A percentile compares a stretch with the other conserved stretches of the same genome.
These are phyloP conservation scores for Drosophila barbarae DNA, from an alignment of 2,888 invertebrate species.

Conservation along the genomic window DNA sequence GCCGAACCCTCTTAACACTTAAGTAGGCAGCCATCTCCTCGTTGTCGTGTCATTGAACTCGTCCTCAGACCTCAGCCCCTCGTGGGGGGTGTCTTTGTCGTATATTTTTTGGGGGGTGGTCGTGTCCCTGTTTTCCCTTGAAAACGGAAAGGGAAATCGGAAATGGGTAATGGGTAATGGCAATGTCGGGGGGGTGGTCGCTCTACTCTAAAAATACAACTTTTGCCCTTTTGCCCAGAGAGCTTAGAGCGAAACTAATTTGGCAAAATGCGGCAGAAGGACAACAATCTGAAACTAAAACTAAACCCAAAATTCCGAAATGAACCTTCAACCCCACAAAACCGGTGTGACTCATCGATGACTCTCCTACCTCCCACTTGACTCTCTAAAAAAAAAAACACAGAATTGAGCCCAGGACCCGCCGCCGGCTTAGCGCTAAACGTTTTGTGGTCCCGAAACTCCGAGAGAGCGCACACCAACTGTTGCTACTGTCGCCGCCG, in stretches of 20 bases:
- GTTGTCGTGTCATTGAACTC: constrained; percentile 60
- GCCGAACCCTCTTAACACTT: constrained; percentile 56
- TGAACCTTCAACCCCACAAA: constrained; percentile 15
- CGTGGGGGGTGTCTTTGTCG: constrained; percentile 30
- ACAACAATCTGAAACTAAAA: constrained; percentile 17
- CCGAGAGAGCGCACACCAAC: constrained; percentile 40
- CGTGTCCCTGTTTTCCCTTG: background rate
- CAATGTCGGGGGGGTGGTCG: background rate
- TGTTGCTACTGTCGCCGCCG: constrained; percentile 48
- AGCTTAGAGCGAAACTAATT: constrained; percentile 30
- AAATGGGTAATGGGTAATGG: background rate
- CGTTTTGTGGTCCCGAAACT: constrained; percentile 50
- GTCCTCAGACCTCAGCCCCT: constrained; percentile 17
- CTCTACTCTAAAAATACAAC: constrained; percentile 22
- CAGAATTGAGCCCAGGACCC: constrained; percentile 50
- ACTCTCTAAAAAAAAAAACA: constrained; percentile 12
- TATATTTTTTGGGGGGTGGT: constrained; percentile 28
- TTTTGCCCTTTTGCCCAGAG: background rate
- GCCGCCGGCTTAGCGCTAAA: constrained; percentile 49
- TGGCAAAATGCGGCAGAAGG: constrained; percentile 14
- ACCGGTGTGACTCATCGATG: constrained; percentile 34
- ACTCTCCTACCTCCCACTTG: constrained; percentile 37
- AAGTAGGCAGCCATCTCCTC: constrained; percentile 57
- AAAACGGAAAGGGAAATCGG: constrained; percentile 9
- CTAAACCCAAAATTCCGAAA: background rate